Evolutionary conservation across 2,113 vertebrate species (phyloP), one percentile per base, ranked within the genome.

Genomic region (Oreamnos americanus): DNA sequence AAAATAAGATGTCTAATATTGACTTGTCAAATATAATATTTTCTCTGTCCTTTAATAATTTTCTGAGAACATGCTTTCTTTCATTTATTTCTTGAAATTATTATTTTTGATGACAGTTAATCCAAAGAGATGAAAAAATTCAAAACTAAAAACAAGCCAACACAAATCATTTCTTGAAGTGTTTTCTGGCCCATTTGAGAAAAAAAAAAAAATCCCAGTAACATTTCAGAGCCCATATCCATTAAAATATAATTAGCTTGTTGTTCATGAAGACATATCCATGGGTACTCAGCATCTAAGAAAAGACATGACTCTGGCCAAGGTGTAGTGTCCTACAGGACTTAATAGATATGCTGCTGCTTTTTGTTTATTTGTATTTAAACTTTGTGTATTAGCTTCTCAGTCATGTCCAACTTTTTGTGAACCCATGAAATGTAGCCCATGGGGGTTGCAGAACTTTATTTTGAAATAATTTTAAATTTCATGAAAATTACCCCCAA

Each of bases 201-300:
- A 84, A 94, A 85, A 58, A 90, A 33, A 67, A 87, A 89, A 36
- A 86, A 90, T 16, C 14, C 36, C 67, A 83, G 13, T 87, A 95
- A 96, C 86, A 95, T 97, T 94, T 97, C 82, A 91, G 62, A 97
- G 62, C 10, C 78, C 33, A 30, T 83, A 36, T 84, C 84, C 88
- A 71, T 86, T 98, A 97, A 94, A 89, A 93, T 90, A 90, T 93
- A 97, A 98, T 97, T 98, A 96, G 39, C 55, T 88, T 79, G 9
- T 3, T 51, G 85, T 33, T 7, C 64, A 71, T 86, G 74, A 95
- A 94, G 36, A 90, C 11, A 9, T 87, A 13, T 76, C 51, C 26
- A 43, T n/a, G 15, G 49, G 81, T 25, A 55, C 2, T 49, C 25
- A 87, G 7, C 45, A 62, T 28, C 26, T 47, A 83, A 62, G 19